Base-by-base conservation (phyloP, 1,140 invertebrate genomes). In the Calliopsis andreniformis region DNA sequence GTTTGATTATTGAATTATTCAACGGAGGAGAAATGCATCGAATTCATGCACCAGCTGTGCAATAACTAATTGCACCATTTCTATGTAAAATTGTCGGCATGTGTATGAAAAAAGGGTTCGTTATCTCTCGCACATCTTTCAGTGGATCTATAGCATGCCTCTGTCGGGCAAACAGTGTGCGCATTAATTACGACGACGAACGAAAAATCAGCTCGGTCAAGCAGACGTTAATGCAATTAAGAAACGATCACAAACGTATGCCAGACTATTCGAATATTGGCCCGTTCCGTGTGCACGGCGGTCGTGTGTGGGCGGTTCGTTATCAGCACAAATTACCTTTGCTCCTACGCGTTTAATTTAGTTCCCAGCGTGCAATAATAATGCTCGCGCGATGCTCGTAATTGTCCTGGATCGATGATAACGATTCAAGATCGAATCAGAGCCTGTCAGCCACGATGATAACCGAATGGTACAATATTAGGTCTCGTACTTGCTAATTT, bases 311-410 rank as follows among this genome's bases (percentile, higher is more conserved):
- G 80, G 80, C 83, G 69, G 80, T 71, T 86, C 78, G 83, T 87
- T 87, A 87, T 86, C 86, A 80, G 84, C 73, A 61, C 76, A 79
- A 86, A 87, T 87, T 87, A 87, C 80, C 76, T 73, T 76, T 75
- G 79, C 86, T 85, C 83, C 85, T 85, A 87, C 86, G 66, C 66
- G 73, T 70, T 80, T 80, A 80, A 80, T 80, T 70, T 70, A 80
- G 66, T 80, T 79, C 68, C 61, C 71, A 78, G 70, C 76, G 51
- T 84, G 77, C 77, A 84, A 84, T 84, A 86, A 87, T 83, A 87
- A 87, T 77, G 76, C 73, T 83, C 82, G 49, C 69, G 53, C 67
- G 76, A 82, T 80, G 59, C 53, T 30, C 45, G 80, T 79, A 79
- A 83, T 83, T 82, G 64, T 69, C 14, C 51, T 28, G 67, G 76